Evolutionary conservation across 2,797 vertebrate species (phyloP).

Genomic region (Hafferia zeledoni): DNA sequence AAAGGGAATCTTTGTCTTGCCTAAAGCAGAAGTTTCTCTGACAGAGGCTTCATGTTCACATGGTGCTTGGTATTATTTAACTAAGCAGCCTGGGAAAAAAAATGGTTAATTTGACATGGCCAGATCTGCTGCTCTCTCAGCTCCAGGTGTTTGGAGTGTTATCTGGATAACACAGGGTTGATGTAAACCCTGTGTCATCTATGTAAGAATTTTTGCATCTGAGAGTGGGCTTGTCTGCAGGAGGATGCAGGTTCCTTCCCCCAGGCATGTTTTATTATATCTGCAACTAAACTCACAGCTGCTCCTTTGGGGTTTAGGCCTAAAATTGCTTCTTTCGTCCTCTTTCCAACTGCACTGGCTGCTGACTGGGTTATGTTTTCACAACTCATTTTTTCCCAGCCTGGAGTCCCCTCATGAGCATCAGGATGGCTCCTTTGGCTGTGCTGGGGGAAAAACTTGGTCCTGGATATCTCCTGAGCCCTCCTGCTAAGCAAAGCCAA

Average conservation of each 20-base stretch:
- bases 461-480: not conserved
- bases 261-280: constrained; percentile 47
- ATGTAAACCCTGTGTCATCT: not conserved
- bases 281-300: constrained; percentile 33
- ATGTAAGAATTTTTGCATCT: not conserved
- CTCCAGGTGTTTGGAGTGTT: not conserved
- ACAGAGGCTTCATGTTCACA: not conserved
- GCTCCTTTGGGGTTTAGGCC: constrained; percentile 11
- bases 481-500: not conserved
- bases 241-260: constrained; percentile 21
- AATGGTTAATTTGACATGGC: not conserved
- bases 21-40: not conserved
- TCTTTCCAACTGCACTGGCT: not conserved
- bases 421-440: not conserved
- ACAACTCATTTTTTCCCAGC: not conserved
- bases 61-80: not conserved
- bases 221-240: constrained; percentile 25
- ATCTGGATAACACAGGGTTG: not conserved
- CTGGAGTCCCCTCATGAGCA: not conserved
- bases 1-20: not conserved
- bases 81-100: not conserved
- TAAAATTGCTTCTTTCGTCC: constrained; percentile 11
- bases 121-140: not conserved
- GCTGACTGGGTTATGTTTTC: not conserved
- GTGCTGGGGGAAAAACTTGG: not conserved